Evolutionary conservation across 2,113 vertebrate genomes (phyloP).

Genomic region (Misgurnus anguillicaudatus): DNA sequence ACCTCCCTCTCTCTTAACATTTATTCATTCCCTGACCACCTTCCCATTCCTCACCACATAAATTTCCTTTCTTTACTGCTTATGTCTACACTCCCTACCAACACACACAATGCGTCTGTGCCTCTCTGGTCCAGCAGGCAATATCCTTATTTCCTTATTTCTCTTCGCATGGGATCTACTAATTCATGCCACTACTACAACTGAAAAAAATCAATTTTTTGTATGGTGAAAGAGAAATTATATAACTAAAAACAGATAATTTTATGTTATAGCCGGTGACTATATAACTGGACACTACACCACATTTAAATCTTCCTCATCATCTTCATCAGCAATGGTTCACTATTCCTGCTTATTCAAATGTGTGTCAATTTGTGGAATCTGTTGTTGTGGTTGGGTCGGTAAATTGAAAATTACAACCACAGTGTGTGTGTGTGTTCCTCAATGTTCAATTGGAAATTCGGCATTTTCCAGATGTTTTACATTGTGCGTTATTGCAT

Average conservation of each 20-base stretch:
- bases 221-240: background rate
- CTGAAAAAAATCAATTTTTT: background rate
- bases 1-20: conserved; percentile 62
- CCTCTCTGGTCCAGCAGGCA: background rate
- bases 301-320: no score
- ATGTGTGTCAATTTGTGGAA: background rate
- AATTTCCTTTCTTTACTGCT: conserved; percentile 71
- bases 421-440: background rate
- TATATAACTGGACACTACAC: no score
- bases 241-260: background rate
- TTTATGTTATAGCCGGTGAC: no score
- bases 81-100: conserved; percentile 65
- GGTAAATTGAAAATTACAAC: background rate
- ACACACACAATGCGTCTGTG: conserved; percentile 42
- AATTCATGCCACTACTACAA: background rate
- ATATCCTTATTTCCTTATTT: background rate
- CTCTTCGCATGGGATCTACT: background rate
- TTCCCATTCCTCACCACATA: conserved; percentile 63
- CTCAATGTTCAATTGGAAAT: background rate
- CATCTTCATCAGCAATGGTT: no score
- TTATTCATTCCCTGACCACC: conserved; percentile 51
- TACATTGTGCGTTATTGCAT: conserved; percentile 1
- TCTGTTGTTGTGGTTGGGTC: background rate
- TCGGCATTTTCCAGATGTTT: conserved; percentile 5
- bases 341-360: background rate